A percentile compares a stretch with the other conserved stretches of the same genome.
Conservation (phyloP, 2,113 vertebrate species). For the Cichladusa arquata region DNA sequence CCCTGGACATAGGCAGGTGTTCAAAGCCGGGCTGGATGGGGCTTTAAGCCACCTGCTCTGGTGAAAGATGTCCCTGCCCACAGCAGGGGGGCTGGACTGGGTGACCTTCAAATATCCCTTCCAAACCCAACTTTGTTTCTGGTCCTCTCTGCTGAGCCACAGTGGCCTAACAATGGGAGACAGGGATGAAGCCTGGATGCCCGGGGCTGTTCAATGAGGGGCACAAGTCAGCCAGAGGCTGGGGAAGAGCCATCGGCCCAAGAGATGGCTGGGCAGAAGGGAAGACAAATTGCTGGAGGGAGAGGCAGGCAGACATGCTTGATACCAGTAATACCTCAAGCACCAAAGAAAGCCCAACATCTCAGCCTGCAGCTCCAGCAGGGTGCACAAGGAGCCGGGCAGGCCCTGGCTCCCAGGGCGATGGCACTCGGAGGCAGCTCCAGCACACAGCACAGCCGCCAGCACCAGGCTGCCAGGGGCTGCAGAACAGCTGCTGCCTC, state of each 20-base stretch:
- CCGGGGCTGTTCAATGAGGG: fast-evolving
- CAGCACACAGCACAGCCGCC: background rate
- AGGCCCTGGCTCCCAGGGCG: background rate
- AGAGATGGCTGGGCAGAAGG: background rate
- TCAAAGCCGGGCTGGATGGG: background rate
- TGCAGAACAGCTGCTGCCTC: slow-evolving; percentile 51
- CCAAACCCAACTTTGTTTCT: background rate
- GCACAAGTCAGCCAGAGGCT: background rate
- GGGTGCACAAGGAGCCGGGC: fast-evolving
- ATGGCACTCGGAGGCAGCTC: background rate
- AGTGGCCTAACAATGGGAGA: background rate
- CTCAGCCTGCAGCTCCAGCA: background rate
- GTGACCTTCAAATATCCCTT: background rate
- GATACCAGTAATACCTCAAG: background rate
- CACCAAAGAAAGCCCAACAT: background rate
- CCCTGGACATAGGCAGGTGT: background rate
- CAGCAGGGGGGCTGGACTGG: fast-evolving
- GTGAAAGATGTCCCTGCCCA: background rate
- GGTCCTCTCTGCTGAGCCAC: background rate
- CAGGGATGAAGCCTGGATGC: background rate
- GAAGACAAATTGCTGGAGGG: background rate
- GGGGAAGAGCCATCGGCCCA: background rate
- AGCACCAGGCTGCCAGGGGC: background rate
- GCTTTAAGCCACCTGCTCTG: background rate
- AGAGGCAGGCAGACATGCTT: background rate